A percentile compares a stretch with the other conserved stretches of the same genome.
Conservation (phyloP, 2,888 invertebrate species). For the Platycheirus rosarum region DNA sequence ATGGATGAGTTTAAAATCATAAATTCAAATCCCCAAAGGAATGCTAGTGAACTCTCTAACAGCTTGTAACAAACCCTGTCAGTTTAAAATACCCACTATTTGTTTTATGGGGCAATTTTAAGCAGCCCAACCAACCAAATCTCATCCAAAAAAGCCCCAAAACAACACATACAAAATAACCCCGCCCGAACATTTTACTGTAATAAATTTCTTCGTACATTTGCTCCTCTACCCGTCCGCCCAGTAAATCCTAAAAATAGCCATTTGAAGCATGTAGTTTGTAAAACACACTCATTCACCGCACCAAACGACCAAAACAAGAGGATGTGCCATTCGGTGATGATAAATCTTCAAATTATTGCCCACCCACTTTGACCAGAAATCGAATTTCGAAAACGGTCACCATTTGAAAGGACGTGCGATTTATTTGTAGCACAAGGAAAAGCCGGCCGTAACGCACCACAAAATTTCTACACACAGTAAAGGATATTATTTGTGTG, state of each 20-base stretch:
- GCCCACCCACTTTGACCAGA: slow-evolving; percentile 49
- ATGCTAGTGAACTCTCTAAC: background rate
- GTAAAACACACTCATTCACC: slow-evolving; percentile 64
- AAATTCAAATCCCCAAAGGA: slow-evolving; percentile 22
- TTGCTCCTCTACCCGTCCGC: background rate
- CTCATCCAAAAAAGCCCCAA: slow-evolving; percentile 32
- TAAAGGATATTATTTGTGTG: background rate
- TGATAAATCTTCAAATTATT: slow-evolving; percentile 71
- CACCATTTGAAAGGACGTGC: slow-evolving; percentile 51
- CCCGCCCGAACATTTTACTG: slow-evolving; percentile 28
- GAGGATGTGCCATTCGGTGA: slow-evolving; percentile 41
- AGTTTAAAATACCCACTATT: slow-evolving; percentile 11
- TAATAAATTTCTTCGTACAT: slow-evolving; percentile 47
- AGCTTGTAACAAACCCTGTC: slow-evolving; percentile 10
- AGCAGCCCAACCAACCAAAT: slow-evolving; percentile 26
- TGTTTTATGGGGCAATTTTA: slow-evolving; percentile 42
- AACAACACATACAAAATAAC: no score
- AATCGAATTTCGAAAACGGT: slow-evolving; percentile 66
- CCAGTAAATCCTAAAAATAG: slow-evolving; percentile 47
- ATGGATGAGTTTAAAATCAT: background rate
- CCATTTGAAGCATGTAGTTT: slow-evolving; percentile 51
- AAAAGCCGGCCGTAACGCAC: slow-evolving; percentile 2
- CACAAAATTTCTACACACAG: slow-evolving; percentile 32
- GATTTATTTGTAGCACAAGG: slow-evolving; percentile 57
- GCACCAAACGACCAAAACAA: slow-evolving; percentile 17